Evolutionary conservation across 2,888 invertebrate genomes (phyloP).

Genomic region (Phyllotreta cruciferae): DNA sequence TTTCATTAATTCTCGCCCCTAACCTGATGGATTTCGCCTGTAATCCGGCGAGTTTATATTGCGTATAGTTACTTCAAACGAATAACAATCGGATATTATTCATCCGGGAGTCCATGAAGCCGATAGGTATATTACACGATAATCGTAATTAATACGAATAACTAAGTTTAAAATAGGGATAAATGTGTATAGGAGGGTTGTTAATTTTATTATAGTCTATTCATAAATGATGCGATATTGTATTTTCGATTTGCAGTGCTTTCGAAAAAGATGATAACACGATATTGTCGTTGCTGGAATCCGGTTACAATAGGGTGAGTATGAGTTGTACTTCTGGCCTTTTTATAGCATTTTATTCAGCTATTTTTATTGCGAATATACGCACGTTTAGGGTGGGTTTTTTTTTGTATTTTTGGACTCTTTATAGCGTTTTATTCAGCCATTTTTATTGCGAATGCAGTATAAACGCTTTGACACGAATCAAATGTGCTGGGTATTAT

Average conservation of each 20-base stretch:
- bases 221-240: constrained; percentile 8
- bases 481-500: too few relatives aligned
- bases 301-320: constrained; percentile 92
- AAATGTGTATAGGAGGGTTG: too few relatives aligned
- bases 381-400: too few relatives aligned
- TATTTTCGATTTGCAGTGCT: constrained; percentile 69
- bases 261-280: constrained; percentile 84
- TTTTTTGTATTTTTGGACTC: too few relatives aligned
- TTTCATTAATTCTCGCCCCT: constrained; percentile 1
- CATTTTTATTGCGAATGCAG: too few relatives aligned
- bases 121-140: too few relatives aligned
- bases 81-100: constrained; percentile 4
- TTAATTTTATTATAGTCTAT: too few relatives aligned
- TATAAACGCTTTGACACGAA: too few relatives aligned
- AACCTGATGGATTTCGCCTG: constrained; percentile 7
- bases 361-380: not conserved
- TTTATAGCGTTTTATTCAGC: too few relatives aligned
- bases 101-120: not conserved
- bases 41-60: constrained; percentile 5
- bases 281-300: constrained; percentile 78
- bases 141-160: too few relatives aligned
- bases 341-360: not conserved
- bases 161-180: too few relatives aligned
- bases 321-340: not conserved
- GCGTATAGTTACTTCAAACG: constrained; percentile 8